Percentiles rank a stretch among this genome's conserved stretches.
phyloP scores from a whole-genome alignment of 1,140 invertebrate species.

The Varroa destructor region DNA sequence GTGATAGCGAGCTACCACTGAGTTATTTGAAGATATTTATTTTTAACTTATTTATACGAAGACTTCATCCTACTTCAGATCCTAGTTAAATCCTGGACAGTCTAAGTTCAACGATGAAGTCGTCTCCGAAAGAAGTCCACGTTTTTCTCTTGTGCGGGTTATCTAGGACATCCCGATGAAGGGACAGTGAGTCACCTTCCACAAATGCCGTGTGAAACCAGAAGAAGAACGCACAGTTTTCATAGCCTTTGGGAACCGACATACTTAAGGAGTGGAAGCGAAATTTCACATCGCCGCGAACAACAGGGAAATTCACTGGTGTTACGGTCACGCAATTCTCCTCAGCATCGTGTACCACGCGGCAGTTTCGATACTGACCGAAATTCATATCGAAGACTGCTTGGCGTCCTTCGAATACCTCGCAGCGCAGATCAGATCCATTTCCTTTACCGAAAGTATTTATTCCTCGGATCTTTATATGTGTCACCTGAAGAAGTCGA shows the following conservation, averaged over 20 bases:
- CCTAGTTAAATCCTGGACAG: not conserved
- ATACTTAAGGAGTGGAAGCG: conserved; percentile 41
- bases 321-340: conserved; percentile 39
- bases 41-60: too few species aligned
- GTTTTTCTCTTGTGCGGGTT: conserved; percentile 48
- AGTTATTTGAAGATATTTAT: too few species aligned
- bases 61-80: too few species aligned
- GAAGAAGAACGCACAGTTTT: conserved; percentile 48
- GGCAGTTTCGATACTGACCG: conserved; percentile 30
- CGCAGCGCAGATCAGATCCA: conserved; percentile 44
- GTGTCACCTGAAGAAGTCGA: conserved; percentile 7
- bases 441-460: conserved; percentile 43
- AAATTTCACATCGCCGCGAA: conserved; percentile 43
- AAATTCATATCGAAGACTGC: conserved; percentile 31
- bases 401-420: conserved; percentile 38
- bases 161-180: conserved; percentile 43
- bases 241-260: conserved; percentile 45
- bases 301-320: conserved; percentile 38
- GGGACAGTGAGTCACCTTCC: conserved; percentile 37
- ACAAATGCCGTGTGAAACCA: conserved; percentile 49
- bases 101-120: conserved; percentile 41
- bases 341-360: conserved; percentile 37
- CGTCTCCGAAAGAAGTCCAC: conserved; percentile 42
- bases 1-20: too few species aligned
- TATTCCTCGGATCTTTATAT: conserved; percentile 31